Conservation (phyloP, 2,888 invertebrate species). For the Ellobium chinense region DNA sequence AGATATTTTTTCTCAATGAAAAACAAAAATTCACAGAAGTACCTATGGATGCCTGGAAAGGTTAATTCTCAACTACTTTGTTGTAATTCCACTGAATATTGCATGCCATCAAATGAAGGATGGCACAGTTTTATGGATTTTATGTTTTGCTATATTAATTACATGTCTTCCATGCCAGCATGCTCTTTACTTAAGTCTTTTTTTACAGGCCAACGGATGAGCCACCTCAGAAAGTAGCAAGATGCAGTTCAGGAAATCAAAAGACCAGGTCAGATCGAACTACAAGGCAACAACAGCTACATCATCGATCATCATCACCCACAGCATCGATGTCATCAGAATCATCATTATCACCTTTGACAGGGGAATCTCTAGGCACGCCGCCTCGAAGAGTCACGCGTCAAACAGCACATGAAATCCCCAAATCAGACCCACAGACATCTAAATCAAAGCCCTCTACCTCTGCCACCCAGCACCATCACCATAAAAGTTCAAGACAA, state of each 20-base stretch:
- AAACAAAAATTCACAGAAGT: too few relatives aligned
- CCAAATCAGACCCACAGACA: slow-evolving; percentile 7
- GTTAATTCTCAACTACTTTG: too few relatives aligned
- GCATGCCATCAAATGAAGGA: too few relatives aligned
- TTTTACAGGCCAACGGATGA: slow-evolving; percentile 6
- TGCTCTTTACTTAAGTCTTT: not conserved
- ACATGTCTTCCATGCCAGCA: not conserved
- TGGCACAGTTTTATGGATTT: too few relatives aligned
- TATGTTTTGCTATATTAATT: too few relatives aligned
- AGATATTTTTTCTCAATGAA: too few relatives aligned
- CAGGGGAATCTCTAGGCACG: slow-evolving; percentile 5
- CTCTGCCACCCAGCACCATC: not conserved
- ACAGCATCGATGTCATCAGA: slow-evolving; percentile 21
- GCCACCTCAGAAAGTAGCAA: slow-evolving; percentile 1
- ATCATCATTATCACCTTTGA: slow-evolving; percentile 6
- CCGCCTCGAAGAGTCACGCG: slow-evolving; percentile 38
- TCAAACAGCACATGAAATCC: slow-evolving; percentile 23
- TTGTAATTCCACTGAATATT: too few relatives aligned
- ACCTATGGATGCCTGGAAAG: too few relatives aligned
- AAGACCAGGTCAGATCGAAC: slow-evolving; percentile 25
- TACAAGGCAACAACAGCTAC: not conserved
- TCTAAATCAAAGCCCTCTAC: not conserved
- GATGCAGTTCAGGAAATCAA: not conserved
- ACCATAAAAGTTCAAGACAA: slow-evolving; percentile 1
- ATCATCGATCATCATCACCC: slow-evolving; percentile 23